Base-by-base conservation (phyloP, 2,797 vertebrate species). In the Bucorvus abyssinicus region DNA sequence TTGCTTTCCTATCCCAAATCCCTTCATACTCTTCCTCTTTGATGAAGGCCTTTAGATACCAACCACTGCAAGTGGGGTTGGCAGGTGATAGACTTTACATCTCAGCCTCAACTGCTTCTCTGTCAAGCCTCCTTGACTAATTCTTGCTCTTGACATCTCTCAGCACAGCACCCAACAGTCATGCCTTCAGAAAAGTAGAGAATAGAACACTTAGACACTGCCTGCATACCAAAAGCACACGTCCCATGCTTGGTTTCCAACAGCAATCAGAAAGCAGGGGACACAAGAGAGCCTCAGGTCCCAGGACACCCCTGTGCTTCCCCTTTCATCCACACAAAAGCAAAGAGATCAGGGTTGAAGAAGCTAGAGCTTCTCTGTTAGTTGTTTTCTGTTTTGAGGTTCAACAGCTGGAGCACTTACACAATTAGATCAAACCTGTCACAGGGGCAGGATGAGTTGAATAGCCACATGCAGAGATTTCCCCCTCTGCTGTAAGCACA, bases 341-440 rank as follows among this genome's bases (percentile, higher is more conserved):
- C 49, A 68, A 75, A 92, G 30, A 79, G 38, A 68, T 1, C 1
- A 0, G 32, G 45, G 24, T 18, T 69, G 56, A 36, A 83, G 44
- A 84, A 84, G 64, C 38, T 50, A 61, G 20, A 63, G 56, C 15
- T 83, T 79, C 70, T 84, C 78, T 70, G 21, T 49, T 79, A 30
- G 59, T 55, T 69, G 70, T 32, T 82, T 47, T 36, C 47, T 73
- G 75, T 34, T 85, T 44, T n/a, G 70, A 76, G 55, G 47, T 73
- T 92, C 50, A 71, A 4, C 17, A 84, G 76, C 56, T 82, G 57
- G 40, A 95, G 17, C 50, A 47, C 36, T 64, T 30, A 70, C 27
- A 74, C 44, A 55, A 61, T 59, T 44, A 70, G 56, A 89, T 52
- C 68, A 91, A 94, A 95, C 53, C 64, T 73, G 30, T 60, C 71